Percentiles rank a stretch among this genome's conserved stretches.
Conservation (phyloP, 1,140 invertebrate species). For the Neodiprion fabricii region DNA sequence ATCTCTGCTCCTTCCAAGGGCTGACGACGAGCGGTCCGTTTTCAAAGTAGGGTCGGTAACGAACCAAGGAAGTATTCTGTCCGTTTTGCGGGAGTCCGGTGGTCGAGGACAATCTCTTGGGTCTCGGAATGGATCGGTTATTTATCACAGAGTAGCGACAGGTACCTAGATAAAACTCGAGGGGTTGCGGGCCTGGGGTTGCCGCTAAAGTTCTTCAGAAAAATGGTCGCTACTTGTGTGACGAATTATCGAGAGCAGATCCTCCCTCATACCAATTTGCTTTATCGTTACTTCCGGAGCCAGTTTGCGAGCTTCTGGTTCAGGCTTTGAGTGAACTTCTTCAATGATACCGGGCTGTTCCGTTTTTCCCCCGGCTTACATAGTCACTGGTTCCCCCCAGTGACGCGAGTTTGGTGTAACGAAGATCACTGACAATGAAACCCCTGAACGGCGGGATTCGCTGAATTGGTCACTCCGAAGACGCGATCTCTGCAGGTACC, state of each 20-base stretch:
- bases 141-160: slow-evolving; percentile 7
- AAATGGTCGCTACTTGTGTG: slow-evolving; percentile 62
- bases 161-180: slow-evolving; percentile 15
- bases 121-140: slow-evolving; percentile 1
- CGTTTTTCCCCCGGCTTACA: background rate
- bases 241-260: slow-evolving; percentile 58
- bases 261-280: slow-evolving; percentile 64
- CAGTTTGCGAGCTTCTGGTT: slow-evolving; percentile 54
- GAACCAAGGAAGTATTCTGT: background rate
- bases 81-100: slow-evolving; percentile 28
- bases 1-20: slow-evolving; percentile 5
- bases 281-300: slow-evolving; percentile 61
- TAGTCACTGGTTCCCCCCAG: background rate
- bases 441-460: too few species aligned
- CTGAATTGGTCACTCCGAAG: too few species aligned
- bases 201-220: slow-evolving; percentile 59
- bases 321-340: background rate
- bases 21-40: background rate
- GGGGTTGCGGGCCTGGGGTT: slow-evolving; percentile 25
- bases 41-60: background rate
- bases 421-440: too few species aligned
- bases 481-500: background rate
- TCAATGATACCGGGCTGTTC: background rate
- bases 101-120: slow-evolving; percentile 35
- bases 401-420: background rate